phyloP scores from a whole-genome alignment of 2,888 invertebrate species.

The Zhuqinia jingwanae region DNA sequence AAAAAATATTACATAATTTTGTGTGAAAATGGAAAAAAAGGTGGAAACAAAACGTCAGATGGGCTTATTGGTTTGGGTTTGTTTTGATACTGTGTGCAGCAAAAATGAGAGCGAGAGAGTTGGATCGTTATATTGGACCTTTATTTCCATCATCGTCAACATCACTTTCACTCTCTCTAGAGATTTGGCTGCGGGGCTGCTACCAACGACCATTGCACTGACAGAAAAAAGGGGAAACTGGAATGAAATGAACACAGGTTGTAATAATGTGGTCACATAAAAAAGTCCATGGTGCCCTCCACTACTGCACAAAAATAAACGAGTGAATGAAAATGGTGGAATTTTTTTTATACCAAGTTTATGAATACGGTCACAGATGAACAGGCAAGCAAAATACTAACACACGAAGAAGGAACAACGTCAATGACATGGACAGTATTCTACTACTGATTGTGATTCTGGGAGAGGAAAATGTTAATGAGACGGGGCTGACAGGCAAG shows the following conservation, averaged over 20 bases:
- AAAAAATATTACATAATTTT: neutral
- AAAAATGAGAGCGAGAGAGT: too few species aligned
- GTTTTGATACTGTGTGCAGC: too few species aligned
- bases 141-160: neutral
- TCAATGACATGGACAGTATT: constrained; percentile 24
- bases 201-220: neutral
- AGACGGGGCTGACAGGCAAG: neutral
- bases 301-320: neutral
- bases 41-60: neutral
- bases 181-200: constrained; percentile 1
- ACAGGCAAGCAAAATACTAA: neutral
- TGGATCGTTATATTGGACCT: neutral
- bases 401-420: constrained; percentile 6
- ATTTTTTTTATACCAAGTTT: neutral
- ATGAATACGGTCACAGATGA: too few species aligned
- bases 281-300: neutral
- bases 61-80: neutral
- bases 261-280: constrained; percentile 45
- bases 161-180: neutral
- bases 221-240: neutral
- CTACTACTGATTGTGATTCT: too few species aligned
- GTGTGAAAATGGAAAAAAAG: neutral
- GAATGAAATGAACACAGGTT: constrained; percentile 43
- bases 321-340: constrained; percentile 5
- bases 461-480: neutral